phyloP scores from a whole-genome alignment of 1,140 invertebrate species.

The Drosophila kepulauana region DNA sequence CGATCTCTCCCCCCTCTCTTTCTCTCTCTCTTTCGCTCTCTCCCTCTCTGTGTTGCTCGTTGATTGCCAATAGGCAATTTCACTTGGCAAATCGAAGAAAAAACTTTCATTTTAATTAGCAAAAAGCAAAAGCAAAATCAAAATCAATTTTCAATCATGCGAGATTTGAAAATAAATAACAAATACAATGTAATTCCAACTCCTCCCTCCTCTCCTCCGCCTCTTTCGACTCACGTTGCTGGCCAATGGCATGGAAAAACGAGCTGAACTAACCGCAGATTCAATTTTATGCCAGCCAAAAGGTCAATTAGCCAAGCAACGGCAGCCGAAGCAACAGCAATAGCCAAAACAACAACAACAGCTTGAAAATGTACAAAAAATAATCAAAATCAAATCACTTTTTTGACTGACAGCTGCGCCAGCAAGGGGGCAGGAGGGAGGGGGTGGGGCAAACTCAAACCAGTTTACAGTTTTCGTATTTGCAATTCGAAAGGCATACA shows the following conservation, averaged over 20 bases:
- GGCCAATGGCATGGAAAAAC: conserved; percentile 60
- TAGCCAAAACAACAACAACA: neutral
- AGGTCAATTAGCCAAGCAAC: conserved; percentile 70
- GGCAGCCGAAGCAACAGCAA: neutral
- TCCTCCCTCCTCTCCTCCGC: neutral
- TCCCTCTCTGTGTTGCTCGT: neutral
- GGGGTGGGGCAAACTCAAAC: conserved; percentile 33
- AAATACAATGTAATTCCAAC: conserved; percentile 9
- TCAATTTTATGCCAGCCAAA: conserved; percentile 67
- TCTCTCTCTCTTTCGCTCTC: neutral
- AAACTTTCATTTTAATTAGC: conserved; percentile 81
- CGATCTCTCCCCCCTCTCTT: conserved; percentile 2
- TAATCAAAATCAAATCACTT: conserved; percentile 51
- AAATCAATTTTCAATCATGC: conserved; percentile 69
- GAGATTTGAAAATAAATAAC: conserved; percentile 30
- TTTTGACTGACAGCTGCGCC: conserved; percentile 34
- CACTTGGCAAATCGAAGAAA: conserved; percentile 54
- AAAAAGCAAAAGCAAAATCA: conserved; percentile 35
- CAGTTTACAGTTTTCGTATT: conserved; percentile 58
- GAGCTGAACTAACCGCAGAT: conserved; percentile 64
- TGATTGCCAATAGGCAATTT: conserved; percentile 56
- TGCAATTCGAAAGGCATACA: conserved; percentile 68
- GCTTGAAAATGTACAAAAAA: conserved; percentile 24
- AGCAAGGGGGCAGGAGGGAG: neutral
- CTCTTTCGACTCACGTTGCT: conserved; percentile 6